These are phyloP conservation scores for Drosophila busckii DNA, from an alignment of 1,140 invertebrate species.

Conservation along the genomic window DNA sequence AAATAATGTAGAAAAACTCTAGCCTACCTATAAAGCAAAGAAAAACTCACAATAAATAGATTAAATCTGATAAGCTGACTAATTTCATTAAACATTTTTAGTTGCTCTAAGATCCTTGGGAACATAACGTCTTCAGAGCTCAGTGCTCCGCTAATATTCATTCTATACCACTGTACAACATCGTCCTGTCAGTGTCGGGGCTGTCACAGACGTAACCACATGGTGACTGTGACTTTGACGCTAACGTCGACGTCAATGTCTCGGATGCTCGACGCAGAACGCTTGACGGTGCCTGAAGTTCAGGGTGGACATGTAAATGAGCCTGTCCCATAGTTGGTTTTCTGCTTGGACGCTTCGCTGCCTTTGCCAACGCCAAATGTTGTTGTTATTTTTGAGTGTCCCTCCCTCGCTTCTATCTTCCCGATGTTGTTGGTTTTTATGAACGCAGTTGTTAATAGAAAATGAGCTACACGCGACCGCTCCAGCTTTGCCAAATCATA, in stretches of 20 bases:
- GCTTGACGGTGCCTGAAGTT: too few species aligned
- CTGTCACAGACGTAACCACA: conserved; percentile 70
- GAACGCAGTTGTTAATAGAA: conserved; percentile 74
- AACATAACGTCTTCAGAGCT: too few species aligned
- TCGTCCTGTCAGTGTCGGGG: conserved; percentile 40
- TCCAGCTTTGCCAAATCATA: conserved; percentile 71
- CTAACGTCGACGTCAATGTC: conserved; percentile 22
- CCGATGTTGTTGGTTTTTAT: conserved; percentile 56
- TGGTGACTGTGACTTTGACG: conserved; percentile 71
- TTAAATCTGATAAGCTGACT: too few species aligned
- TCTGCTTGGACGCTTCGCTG: conserved; percentile 73
- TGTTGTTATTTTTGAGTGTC: conserved; percentile 2
- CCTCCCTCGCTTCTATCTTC: conserved; percentile 6
- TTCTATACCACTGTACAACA: conserved; percentile 37
- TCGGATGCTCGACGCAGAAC: conserved; percentile 5
- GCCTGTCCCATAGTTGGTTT: conserved; percentile 73
- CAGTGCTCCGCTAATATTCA: background rate
- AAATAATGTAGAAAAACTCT: too few species aligned
- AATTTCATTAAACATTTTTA: too few species aligned
- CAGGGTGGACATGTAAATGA: conserved; percentile 61
- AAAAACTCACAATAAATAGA: too few species aligned
- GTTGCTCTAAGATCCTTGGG: too few species aligned
- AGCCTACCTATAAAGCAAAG: too few species aligned
- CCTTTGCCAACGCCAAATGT: conserved; percentile 37
- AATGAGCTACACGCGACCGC: conserved; percentile 68